Conservation (phyloP, 1,140 invertebrate species). For the Calephelis virginiensis region DNA sequence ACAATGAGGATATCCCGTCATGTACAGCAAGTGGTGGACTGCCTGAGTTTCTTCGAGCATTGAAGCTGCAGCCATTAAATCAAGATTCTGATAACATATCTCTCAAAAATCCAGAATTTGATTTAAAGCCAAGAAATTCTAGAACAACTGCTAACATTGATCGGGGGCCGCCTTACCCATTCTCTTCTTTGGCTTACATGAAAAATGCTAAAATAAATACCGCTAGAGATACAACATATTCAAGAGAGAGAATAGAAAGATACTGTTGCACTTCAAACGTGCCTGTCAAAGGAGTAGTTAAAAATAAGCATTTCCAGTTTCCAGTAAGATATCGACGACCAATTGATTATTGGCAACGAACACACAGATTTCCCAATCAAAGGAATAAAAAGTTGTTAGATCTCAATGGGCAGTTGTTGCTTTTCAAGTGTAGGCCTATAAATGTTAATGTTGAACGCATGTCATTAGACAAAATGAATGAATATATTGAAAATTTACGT, state of each 20-base stretch:
- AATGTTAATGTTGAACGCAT: constrained; percentile 57
- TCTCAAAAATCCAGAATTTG: constrained; percentile 33
- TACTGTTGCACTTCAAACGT: constrained; percentile 59
- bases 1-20: constrained; percentile 49
- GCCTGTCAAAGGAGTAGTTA: constrained; percentile 61
- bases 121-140: constrained; percentile 43
- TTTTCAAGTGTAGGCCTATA: constrained; percentile 65
- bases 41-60: constrained; percentile 58
- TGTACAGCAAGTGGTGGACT: constrained; percentile 48
- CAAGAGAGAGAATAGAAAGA: constrained; percentile 66
- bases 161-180: constrained; percentile 68
- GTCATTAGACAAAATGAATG: constrained; percentile 51
- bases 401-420: constrained; percentile 64
- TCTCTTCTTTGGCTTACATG: constrained; percentile 71
- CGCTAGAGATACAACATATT: constrained; percentile 54
- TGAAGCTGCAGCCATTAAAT: constrained; percentile 48
- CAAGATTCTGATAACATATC: constrained; percentile 28
- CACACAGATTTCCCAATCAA: constrained; percentile 61
- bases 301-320: constrained; percentile 63
- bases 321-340: constrained; percentile 67
- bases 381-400: constrained; percentile 68
- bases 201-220: constrained; percentile 56
- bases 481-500: constrained; percentile 56
- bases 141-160: constrained; percentile 58
- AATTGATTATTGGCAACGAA: constrained; percentile 70